These are phyloP conservation scores for Heliornis fulica DNA, from an alignment of 2,113 vertebrate species.

Conservation along the genomic window DNA sequence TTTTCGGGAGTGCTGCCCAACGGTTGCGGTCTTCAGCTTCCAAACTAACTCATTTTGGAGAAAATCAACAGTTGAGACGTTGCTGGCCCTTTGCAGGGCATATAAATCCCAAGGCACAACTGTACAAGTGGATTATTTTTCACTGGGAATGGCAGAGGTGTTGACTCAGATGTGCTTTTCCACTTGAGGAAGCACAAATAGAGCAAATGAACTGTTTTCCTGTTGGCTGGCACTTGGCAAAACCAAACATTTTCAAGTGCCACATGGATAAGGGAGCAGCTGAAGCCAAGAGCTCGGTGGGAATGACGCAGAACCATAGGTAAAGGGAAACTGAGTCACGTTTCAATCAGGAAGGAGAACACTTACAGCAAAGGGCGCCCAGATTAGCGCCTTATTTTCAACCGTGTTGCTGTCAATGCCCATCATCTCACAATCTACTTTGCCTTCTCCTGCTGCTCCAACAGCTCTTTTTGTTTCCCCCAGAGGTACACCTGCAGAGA, in stretches of 20 bases:
- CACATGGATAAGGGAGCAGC: neutral
- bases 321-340: neutral
- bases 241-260: neutral
- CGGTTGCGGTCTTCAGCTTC: neutral
- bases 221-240: neutral
- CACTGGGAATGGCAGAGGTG: neutral
- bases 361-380: neutral
- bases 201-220: neutral
- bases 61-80: neutral
- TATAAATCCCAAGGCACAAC: neutral
- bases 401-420: neutral
- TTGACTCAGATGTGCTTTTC: constrained; percentile 29
- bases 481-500: neutral
- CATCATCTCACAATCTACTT: neutral
- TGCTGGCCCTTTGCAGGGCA: neutral
- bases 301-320: neutral
- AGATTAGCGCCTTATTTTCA: constrained; percentile 17
- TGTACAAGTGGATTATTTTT: neutral
- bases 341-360: neutral
- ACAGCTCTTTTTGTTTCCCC: neutral
- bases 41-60: neutral
- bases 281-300: neutral
- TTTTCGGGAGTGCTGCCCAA: neutral
- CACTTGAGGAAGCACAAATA: neutral
- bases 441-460: neutral